Conservation (phyloP, 2,888 invertebrate species). For the Galerucella calmariensis region DNA sequence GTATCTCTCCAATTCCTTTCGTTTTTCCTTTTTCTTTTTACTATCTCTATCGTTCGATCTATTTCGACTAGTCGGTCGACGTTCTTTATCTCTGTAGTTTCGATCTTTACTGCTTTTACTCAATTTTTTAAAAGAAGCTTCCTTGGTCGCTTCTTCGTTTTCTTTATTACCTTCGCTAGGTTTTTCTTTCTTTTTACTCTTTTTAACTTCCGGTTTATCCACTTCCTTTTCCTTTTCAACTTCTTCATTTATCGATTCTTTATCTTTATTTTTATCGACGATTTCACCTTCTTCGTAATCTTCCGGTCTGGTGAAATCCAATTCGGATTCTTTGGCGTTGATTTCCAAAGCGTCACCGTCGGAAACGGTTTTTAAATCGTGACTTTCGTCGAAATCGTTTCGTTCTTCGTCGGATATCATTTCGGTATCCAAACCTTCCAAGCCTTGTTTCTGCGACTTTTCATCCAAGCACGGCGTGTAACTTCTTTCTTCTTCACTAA, state of each 20-base stretch:
- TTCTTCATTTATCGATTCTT: constrained; percentile 43
- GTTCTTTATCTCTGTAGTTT: constrained; percentile 74
- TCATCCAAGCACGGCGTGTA: constrained; percentile 81
- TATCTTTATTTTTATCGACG: constrained; percentile 63
- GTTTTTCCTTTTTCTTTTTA: constrained; percentile 69
- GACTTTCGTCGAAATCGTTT: constrained; percentile 72
- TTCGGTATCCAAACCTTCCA: constrained; percentile 76
- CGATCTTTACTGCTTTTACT: constrained; percentile 81
- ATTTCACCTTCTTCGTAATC: constrained; percentile 72
- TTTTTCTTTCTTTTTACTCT: constrained; percentile 65
- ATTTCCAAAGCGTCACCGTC: constrained; percentile 64
- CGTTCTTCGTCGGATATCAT: constrained; percentile 80
- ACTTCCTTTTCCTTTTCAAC: constrained; percentile 36
- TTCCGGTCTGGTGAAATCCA: constrained; percentile 63
- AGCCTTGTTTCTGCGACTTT: constrained; percentile 63
- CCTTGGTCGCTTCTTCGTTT: constrained; percentile 64
- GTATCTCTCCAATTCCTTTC: constrained; percentile 85
- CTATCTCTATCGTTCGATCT: constrained; percentile 51
- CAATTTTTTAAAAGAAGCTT: constrained; percentile 80
- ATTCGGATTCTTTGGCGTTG: constrained; percentile 65
- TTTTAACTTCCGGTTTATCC: constrained; percentile 54
- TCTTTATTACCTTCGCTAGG: constrained; percentile 68
- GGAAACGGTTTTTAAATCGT: constrained; percentile 61
- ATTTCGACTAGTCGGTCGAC: constrained; percentile 61
- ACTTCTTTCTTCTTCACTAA: constrained; percentile 76